Evolutionary conservation across 2,113 vertebrate genomes (phyloP), one percentile per base, ranked within the genome.

Genomic region (Eretmochelys imbricata): DNA sequence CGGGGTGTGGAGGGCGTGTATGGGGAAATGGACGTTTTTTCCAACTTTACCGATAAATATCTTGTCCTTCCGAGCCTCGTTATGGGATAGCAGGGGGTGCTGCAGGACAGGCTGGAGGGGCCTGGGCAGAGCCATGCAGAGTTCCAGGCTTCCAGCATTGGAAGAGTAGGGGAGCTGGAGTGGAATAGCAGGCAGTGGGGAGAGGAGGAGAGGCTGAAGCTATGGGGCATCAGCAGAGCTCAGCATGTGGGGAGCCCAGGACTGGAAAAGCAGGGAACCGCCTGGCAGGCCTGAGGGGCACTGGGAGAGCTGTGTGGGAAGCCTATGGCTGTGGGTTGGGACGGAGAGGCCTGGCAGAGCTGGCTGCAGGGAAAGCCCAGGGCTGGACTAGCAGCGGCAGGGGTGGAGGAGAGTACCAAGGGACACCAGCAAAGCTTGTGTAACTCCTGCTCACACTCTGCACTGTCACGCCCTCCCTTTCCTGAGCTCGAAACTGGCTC

Each of bases 1-100:
- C 1, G 20, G 27, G 57, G 27, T 2, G 10, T 1, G 5, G 11
- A 11, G 11, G 2, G 27, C 42, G 5, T 11, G 4, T 57, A 29
- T 14, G 57, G 27, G 57, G 27, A 62, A 62, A 62, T 62, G 27
- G 27, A 31, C 11, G 4, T 6, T 62, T 62, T 62, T 29, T 62
- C 29, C 6, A 14, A 29, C 57, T 31, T 62, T 62, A 62, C 57
- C 25, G 13, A 62, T 62, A 62, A 62, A 59, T 31, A 62, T 31
- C 27, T 13, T 29, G 11, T 62, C 12, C 59, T 62, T 62, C 59
- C 29, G 35, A 62, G 59, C 12, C 29, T 31, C 29, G 1, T 31
- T 62, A 6, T 16, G 29, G 59, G 27, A 31, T 62, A 62, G 29
- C 13, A 10, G 10, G 25, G 55, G 24, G 53, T 27, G 24, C 27